A percentile compares a stretch with the other conserved stretches of the same genome.
Conservation (phyloP, 2,113 vertebrate species). For the Brachirus orientalis region DNA sequence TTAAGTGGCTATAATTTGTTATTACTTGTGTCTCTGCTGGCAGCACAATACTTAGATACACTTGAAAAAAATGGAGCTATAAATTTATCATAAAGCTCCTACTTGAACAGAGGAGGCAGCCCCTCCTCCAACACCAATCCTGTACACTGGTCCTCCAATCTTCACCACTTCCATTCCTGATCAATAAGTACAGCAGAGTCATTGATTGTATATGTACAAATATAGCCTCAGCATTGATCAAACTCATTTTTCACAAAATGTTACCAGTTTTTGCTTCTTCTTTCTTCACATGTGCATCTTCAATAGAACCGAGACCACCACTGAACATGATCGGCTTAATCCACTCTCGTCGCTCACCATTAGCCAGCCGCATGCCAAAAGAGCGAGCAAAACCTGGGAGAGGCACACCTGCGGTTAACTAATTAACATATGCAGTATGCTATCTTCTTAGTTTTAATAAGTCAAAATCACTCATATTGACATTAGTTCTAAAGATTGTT, state of each 20-base stretch:
- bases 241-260: neutral
- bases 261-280: constrained; percentile 84
- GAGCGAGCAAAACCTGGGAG: constrained; percentile 90
- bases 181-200: constrained; percentile 3
- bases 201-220: constrained; percentile 24
- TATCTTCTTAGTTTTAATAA: no score
- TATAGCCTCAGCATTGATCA: constrained; percentile 8
- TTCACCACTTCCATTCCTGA: constrained; percentile 93
- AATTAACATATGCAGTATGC: neutral
- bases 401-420: no score
- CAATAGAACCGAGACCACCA: constrained; percentile 89
- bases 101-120: constrained; percentile 92
- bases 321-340: constrained; percentile 98
- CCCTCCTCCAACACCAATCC: constrained; percentile 92
- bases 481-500: no score
- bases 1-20: no score
- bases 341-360: constrained; percentile 90
- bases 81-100: neutral
- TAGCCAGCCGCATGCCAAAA: constrained; percentile 85
- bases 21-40: no score
- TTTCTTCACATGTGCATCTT: constrained; percentile 86
- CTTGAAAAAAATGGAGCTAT: no score
- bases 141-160: constrained; percentile 91
- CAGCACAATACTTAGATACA: no score
- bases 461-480: no score